Conservation (phyloP, 2,113 vertebrate genomes). For the Pipra filicauda region DNA sequence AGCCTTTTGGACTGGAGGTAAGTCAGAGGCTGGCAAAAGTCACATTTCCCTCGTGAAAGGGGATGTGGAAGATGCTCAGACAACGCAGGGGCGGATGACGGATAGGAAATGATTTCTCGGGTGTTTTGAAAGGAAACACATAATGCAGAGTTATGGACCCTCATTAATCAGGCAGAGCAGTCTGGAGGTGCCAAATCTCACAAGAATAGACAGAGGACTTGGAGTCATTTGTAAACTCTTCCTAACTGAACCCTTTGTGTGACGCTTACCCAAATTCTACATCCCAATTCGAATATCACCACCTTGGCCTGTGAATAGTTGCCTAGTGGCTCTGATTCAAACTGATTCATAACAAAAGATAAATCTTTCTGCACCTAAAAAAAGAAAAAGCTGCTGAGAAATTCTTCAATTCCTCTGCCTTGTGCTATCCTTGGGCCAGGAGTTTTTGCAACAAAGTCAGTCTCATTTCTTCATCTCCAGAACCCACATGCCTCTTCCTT, state of each 20-base stretch:
- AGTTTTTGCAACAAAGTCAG: neutral
- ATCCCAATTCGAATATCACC: neutral
- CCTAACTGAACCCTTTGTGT: neutral
- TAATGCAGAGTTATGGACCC: constrained; percentile 15
- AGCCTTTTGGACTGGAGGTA: neutral
- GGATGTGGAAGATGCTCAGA: neutral
- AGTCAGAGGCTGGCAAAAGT: neutral
- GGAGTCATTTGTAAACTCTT: neutral
- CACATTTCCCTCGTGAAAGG: neutral
- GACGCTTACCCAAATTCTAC: neutral
- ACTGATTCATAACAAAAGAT: constrained; percentile 9
- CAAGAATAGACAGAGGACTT: neutral
- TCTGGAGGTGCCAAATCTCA: neutral
- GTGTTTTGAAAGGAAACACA: constrained; percentile 40
- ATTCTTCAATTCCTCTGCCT: neutral
- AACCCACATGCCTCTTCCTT: neutral
- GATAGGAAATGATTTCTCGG: neutral
- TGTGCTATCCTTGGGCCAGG: neutral
- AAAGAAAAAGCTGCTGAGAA: neutral
- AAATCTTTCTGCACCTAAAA: constrained; percentile 27
- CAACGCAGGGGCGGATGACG: neutral
- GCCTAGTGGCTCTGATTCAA: neutral
- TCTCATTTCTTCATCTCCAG: neutral
- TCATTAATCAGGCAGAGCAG: constrained; percentile 24
- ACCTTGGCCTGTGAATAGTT: neutral